These are phyloP conservation scores for Thumatha senex DNA, from an alignment of 2,888 invertebrate species.

Conservation along the genomic window DNA sequence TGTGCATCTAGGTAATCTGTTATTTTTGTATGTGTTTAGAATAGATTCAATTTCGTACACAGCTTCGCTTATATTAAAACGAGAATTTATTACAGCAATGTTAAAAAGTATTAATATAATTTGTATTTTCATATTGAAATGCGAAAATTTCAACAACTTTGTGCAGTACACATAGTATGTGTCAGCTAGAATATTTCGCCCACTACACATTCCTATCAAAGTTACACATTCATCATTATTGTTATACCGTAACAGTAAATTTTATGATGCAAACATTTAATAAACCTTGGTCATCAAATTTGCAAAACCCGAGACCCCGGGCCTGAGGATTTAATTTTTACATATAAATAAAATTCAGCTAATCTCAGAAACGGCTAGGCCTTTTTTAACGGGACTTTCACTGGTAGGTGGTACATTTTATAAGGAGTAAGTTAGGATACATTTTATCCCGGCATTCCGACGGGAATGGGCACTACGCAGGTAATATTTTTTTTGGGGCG, in stretches of 20 bases:
- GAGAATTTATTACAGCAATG: conserved; percentile 35
- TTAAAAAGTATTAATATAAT: conserved; percentile 41
- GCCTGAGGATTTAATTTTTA: too few species aligned
- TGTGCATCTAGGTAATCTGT: conserved; percentile 37
- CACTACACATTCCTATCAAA: not conserved
- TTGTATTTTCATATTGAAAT: conserved; percentile 30
- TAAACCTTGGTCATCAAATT: not conserved
- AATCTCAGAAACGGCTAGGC: too few species aligned
- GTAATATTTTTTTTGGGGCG: too few species aligned
- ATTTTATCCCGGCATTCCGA: too few species aligned
- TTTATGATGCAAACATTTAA: not conserved
- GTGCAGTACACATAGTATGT: not conserved
- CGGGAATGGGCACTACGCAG: too few species aligned
- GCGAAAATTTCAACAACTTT: not conserved
- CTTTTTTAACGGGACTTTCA: too few species aligned
- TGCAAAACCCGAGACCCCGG: too few species aligned
- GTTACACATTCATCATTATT: not conserved
- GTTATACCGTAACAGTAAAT: not conserved
- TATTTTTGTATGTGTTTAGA: conserved; percentile 38
- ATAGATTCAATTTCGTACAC: conserved; percentile 43
- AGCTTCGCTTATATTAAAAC: conserved; percentile 42
- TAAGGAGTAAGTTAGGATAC: too few species aligned
- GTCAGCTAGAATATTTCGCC: not conserved
- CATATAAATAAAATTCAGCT: too few species aligned
- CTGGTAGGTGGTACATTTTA: too few species aligned